These are phyloP conservation scores for Scatophagus argus DNA, from an alignment of 2,113 vertebrate species.

Conservation along the genomic window DNA sequence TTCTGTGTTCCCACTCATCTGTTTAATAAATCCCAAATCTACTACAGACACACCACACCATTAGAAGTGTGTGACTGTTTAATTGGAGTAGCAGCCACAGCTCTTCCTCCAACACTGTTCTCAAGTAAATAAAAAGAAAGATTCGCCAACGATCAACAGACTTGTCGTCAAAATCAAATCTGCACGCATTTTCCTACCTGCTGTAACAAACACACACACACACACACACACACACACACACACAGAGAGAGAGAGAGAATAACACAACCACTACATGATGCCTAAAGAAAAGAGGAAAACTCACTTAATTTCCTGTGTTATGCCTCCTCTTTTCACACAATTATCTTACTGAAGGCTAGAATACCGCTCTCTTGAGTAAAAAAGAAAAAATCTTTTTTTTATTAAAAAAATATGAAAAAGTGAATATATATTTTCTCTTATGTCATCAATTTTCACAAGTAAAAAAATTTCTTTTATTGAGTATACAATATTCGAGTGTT, in stretches of 20 bases:
- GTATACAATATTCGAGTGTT: neutral
- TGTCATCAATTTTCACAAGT: neutral
- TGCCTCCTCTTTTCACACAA: neutral
- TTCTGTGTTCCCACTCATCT: neutral
- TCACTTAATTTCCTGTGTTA: conserved; percentile 14
- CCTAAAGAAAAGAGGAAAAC: neutral
- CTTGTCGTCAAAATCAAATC: neutral
- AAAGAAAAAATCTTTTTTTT: neutral
- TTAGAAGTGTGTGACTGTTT: neutral
- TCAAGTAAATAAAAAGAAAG: neutral
- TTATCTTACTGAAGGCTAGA: neutral
- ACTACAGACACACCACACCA: neutral
- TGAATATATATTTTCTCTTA: neutral
- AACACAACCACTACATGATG: neutral
- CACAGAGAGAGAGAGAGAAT: neutral
- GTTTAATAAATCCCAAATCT: neutral
- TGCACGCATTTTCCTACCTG: neutral
- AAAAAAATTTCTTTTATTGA: neutral
- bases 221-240: neutral
- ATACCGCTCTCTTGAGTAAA: neutral
- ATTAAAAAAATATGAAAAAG: neutral
- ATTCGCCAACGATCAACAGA: neutral
- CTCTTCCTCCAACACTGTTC: neutral
- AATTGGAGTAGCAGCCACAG: neutral
- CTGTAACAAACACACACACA: neutral